Evolutionary conservation across 2,797 vertebrate species (phyloP), one percentile per base, ranked within the genome.

Genomic region (Chaetophractus vellerosus): DNA sequence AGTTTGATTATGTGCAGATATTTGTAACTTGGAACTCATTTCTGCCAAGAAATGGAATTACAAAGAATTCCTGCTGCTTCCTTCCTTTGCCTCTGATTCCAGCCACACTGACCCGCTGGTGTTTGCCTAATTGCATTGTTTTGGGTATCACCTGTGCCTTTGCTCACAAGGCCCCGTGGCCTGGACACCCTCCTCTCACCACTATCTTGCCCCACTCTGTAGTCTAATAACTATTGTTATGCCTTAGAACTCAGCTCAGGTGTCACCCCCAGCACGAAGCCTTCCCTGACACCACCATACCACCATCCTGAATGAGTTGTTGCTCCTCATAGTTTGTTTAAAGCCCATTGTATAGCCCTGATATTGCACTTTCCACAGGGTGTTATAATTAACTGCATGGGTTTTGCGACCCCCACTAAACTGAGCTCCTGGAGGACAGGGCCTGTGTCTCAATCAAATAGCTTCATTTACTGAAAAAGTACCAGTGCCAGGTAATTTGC

Each of bases 11-110:
- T 45, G 9, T 28, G 16, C 76, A 18, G 45, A 55, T 36, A 75
- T 52, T 68, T 38, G 7, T 26, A 79, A 88, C 12, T 61, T 74
- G 4, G 21, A 91, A 88, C 88, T 93, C 24, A 79, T 38, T 69
- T 93, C 45, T 91, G 26, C 33, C 24, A 66, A 87, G 36, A 85
- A 90, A 78, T 19, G 86, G 28, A 83, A 75, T 12, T 85, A 66
- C 4, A 31, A 33, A 81, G 64, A 90, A 86, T 48, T 41, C 16
- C 80, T 64, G 3, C 11, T 48, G 15, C 66, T 52, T 16, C 5
- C 26, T 24, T 31, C 36, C 31, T 88, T 78, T 38, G 41, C 31
- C 57, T 93, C 23, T 33, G 26, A 61, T 21, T 93, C 18, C 0
- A 66, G 31, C 23, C 19, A 69, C 31, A 24, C 28, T 10, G 68